phyloP scores from a whole-genome alignment of 2,888 invertebrate genomes.

The Tachina lurida region DNA sequence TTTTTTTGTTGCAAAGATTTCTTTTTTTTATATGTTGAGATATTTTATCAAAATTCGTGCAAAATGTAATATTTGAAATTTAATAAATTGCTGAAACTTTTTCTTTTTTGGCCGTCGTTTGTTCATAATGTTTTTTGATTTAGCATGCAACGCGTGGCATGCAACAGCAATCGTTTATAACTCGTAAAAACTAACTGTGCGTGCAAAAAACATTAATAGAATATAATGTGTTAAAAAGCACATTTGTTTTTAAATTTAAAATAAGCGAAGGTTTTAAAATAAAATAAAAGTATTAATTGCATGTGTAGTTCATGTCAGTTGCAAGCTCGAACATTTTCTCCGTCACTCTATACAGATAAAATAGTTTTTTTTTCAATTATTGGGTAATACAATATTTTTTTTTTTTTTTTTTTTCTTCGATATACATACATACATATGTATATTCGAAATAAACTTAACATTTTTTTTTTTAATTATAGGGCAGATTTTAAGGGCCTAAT shows the following conservation, averaged over 20 bases:
- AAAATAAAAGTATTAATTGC: neutral
- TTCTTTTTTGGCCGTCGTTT: constrained; percentile 64
- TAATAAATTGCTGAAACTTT: constrained; percentile 47
- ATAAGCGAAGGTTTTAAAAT: neutral
- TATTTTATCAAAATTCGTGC: constrained; percentile 49
- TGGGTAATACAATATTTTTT: too few species aligned
- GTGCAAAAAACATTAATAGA: constrained; percentile 10
- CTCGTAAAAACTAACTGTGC: constrained; percentile 26
- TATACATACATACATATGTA: too few species aligned
- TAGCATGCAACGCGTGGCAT: constrained; percentile 67
- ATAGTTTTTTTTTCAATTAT: too few species aligned
- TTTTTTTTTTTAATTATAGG: too few species aligned
- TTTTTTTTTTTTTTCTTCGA: too few species aligned
- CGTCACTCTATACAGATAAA: too few species aligned
- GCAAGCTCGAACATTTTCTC: too few species aligned
- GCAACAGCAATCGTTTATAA: constrained; percentile 43
- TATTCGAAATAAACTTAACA: too few species aligned
- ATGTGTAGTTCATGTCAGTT: neutral
- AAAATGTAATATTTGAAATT: constrained; percentile 32
- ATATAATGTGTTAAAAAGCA: constrained; percentile 2
- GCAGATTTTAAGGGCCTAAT: too few species aligned
- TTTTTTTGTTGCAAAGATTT: constrained; percentile 12
- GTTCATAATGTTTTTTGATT: constrained; percentile 61
- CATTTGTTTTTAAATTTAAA: constrained; percentile 1
- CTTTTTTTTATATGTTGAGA: constrained; percentile 35